These are phyloP conservation scores for Hedychridium roseum DNA, from an alignment of 2,888 invertebrate species.

Conservation along the genomic window DNA sequence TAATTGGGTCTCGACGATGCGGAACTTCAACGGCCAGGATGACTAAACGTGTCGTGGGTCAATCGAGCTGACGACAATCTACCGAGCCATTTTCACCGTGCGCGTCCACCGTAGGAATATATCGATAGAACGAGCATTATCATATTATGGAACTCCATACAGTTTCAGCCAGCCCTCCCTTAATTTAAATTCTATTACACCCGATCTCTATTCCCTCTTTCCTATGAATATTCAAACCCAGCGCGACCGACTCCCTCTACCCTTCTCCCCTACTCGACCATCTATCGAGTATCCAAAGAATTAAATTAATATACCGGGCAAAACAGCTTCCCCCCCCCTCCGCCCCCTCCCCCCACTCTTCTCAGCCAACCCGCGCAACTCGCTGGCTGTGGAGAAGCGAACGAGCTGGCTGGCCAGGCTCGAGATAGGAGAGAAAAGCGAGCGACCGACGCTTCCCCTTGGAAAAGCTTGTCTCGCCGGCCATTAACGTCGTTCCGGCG, in stretches of 20 bases:
- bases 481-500: constrained; percentile 45
- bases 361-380: constrained; percentile 5
- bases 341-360: constrained; percentile 2
- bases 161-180: constrained; percentile 53
- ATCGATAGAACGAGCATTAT: constrained; percentile 52
- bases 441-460: constrained; percentile 28
- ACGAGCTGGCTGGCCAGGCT: constrained; percentile 27
- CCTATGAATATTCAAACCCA: constrained; percentile 63
- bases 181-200: constrained; percentile 64
- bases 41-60: constrained; percentile 31
- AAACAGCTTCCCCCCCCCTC: constrained; percentile 35
- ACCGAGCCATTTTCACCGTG: constrained; percentile 34
- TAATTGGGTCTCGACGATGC: too few species aligned
- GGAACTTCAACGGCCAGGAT: too few species aligned
- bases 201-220: constrained; percentile 64
- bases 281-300: constrained; percentile 63
- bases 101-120: constrained; percentile 37
- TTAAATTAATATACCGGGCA: constrained; percentile 62
- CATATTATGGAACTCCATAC: constrained; percentile 53
- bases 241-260: constrained; percentile 39
- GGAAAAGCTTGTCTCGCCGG: constrained; percentile 41
- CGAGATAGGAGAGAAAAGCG: constrained; percentile 23
- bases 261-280: constrained; percentile 29
- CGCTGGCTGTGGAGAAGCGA: constrained; percentile 28
- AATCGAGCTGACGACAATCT: constrained; percentile 43